Evolutionary conservation across 2,888 invertebrate genomes (phyloP), one percentile per base, ranked within the genome.

Genomic region (Eristalinus sepulchralis): DNA sequence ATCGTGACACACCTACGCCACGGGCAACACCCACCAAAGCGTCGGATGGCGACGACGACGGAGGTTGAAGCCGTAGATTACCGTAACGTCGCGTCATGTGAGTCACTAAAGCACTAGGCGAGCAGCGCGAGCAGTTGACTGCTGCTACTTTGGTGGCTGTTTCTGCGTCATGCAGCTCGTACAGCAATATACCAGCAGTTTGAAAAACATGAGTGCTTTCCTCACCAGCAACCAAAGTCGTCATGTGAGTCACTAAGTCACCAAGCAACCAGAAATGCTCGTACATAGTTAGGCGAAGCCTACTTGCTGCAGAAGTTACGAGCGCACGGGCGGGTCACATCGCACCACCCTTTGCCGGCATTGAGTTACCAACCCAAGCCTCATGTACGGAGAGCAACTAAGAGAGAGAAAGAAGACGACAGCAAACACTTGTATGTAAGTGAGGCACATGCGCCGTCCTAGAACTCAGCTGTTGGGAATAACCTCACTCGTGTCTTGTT

Each of bases 161-260:
- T 17, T 9, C 17, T n/a, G 39, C 17, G 47, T 47, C 47, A 47
- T 17, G 47, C 47, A 47, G 47, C 47, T 47, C 17, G 17, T 17
- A 17, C 47, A 47, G 53, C 20, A 5, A 20, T 3, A 17, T 13
- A 24, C 64, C 10, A 64, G 22, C 11, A 5, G 39, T 39, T 39
- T 4, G 39, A n/a, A 17, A n/a, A 17, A 47, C 17, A 53, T 62
- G 73, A 80, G 67, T 39, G 70, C 64, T 66, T 82, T 76, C 76
- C 75, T 82, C 81, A 78, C 72, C 71, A 83, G 67, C 59, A 59
- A 59, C 66, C 34, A 47, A 79, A 79, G 78, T 79, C 92, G 92
- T 92, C 92, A 92, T 91, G 90, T 91, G 91, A 92, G 92, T 92
- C 91, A 91, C 92, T 89, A 90, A 90, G 90, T 82, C 81, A 91